A percentile compares a stretch with the other conserved stretches of the same genome.
Conservation (phyloP, 2,797 vertebrate species). For the Phyllotis vaccarum region DNA sequence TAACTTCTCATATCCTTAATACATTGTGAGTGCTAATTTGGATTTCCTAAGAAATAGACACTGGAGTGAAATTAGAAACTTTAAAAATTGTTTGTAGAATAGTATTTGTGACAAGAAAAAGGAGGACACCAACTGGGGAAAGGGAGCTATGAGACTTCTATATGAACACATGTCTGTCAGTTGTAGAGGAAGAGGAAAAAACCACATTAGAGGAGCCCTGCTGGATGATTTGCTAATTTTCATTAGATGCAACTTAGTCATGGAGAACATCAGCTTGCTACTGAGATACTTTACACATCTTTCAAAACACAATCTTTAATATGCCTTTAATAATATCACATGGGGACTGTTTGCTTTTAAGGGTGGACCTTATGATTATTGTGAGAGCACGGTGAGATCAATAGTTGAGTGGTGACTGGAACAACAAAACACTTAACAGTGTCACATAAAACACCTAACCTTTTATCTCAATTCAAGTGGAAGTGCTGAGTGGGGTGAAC, state of each 20-base stretch:
- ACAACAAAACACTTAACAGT: background rate
- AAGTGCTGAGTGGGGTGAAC: constrained; percentile 15
- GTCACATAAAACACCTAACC: constrained; percentile 9
- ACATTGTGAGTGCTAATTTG: background rate
- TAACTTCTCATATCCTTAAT: constrained; percentile 9
- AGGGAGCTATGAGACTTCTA: background rate
- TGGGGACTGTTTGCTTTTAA: constrained; percentile 18
- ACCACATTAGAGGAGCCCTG: background rate
- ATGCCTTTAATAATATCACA: constrained; percentile 21
- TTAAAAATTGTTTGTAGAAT: background rate
- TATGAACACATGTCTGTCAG: background rate
- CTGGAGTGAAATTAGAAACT: background rate
- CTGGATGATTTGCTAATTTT: background rate
- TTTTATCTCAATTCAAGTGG: constrained; percentile 40
- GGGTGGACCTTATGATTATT: constrained; percentile 23
- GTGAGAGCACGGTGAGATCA: background rate
- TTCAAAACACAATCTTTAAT: constrained; percentile 17
- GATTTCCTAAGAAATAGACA: constrained; percentile 1
- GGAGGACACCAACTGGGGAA: background rate
- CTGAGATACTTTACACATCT: background rate
- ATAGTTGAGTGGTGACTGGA: background rate
- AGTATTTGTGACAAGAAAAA: constrained; percentile 16
- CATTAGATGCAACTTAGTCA: background rate
- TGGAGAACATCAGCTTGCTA: background rate
- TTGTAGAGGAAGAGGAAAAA: background rate